A percentile compares a stretch with the other conserved stretches of the same genome.
Evolutionary conservation across 2,797 vertebrate genomes (phyloP).

Genomic region (Characodon lateralis): DNA sequence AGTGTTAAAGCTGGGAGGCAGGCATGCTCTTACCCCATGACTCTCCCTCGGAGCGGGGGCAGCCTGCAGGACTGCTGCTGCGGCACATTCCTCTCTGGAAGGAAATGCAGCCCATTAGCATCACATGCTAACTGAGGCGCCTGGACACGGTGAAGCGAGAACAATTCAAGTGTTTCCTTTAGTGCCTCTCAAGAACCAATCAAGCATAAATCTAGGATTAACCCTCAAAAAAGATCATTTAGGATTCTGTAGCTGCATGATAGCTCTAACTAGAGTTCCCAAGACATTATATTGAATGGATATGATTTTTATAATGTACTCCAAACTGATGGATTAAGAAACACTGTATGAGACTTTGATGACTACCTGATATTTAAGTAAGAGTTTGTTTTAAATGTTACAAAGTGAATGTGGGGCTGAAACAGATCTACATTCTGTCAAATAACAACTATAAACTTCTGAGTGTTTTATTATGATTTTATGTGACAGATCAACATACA

Average conservation of each 20-base stretch:
- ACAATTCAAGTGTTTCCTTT: constrained; percentile 32
- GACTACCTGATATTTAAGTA: no score
- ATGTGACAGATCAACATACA: neutral
- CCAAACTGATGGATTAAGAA: no score
- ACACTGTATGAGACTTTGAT: no score
- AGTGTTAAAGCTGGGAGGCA: constrained; percentile 49
- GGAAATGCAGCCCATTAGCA: constrained; percentile 71
- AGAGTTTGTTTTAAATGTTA: neutral
- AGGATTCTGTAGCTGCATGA: neutral
- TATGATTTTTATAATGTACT: neutral
- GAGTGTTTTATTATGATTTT: neutral
- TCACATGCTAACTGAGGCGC: constrained; percentile 60
- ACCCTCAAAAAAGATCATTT: neutral
- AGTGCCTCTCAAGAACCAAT: constrained; percentile 15
- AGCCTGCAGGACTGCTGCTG: constrained; percentile 58
- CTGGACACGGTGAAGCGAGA: constrained; percentile 35
- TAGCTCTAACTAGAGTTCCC: neutral
- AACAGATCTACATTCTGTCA: neutral
- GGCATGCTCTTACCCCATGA: constrained; percentile 51
- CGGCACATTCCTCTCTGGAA: constrained; percentile 63
- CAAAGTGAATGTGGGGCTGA: neutral
- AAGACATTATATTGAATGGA: neutral
- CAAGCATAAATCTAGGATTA: constrained; percentile 17
- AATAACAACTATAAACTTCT: neutral
- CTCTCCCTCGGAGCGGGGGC: constrained; percentile 48